Percentiles rank a stretch among this genome's conserved stretches.
Conservation (phyloP, 1,140 invertebrate species). For the Calliphora vicina region DNA sequence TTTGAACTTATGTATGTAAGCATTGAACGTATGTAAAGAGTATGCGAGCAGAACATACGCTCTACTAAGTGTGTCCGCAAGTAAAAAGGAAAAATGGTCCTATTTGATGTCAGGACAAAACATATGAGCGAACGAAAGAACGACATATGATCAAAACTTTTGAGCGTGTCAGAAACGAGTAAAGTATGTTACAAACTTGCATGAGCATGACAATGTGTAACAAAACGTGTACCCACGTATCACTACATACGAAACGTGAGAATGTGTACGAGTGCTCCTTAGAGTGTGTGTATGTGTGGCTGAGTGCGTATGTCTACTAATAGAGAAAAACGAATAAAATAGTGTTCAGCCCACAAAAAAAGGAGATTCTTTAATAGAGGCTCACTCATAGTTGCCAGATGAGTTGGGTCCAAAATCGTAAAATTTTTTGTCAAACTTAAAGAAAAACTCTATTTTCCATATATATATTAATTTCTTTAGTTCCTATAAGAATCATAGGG, state of each 20-base stretch:
- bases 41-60: neutral
- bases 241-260: neutral
- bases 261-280: neutral
- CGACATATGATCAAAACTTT: conserved; percentile 25
- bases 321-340: neutral
- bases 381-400: too few relatives aligned
- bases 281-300: neutral
- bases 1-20: neutral
- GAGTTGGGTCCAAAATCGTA: too few relatives aligned
- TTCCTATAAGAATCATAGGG: too few relatives aligned
- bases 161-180: conserved; percentile 1
- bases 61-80: neutral
- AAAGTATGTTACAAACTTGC: conserved; percentile 32
- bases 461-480: too few relatives aligned
- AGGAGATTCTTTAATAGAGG: neutral
- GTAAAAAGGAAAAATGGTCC: neutral
- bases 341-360: neutral
- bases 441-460: too few relatives aligned
- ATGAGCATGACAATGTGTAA: conserved; percentile 33
- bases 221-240: conserved; percentile 25
- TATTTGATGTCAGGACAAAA: conserved; percentile 24
- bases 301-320: neutral
- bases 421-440: too few relatives aligned
- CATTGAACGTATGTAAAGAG: neutral
- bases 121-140: neutral